Percentiles rank a stretch among this genome's conserved stretches.
These are phyloP conservation scores for Apotomis turbidana DNA, from an alignment of 2,888 invertebrate genomes.

Conservation along the genomic window DNA sequence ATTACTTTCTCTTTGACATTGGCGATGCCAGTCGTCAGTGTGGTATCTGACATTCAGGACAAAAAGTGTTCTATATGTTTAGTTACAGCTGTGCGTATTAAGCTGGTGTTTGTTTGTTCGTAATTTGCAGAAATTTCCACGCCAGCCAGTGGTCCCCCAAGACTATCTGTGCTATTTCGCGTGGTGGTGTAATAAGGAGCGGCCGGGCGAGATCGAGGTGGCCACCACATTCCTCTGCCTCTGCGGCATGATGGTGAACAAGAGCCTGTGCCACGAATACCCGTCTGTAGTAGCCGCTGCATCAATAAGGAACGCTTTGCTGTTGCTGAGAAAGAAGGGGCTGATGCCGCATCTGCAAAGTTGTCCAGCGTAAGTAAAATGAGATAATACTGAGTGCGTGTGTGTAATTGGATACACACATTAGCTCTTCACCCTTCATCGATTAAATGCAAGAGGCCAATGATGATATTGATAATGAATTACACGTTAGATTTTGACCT, in stretches of 20 bases:
- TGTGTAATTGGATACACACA: too few species aligned
- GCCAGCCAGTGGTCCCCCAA: slow-evolving; percentile 64
- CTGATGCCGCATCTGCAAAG: slow-evolving; percentile 50
- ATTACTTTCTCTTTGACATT: too few species aligned
- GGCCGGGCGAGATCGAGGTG: slow-evolving; percentile 61
- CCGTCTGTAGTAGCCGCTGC: slow-evolving; percentile 69
- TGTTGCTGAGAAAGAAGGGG: slow-evolving; percentile 56
- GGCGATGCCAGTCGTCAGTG: too few species aligned
- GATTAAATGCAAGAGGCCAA: too few species aligned
- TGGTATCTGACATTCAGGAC: too few species aligned
- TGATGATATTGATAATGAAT: too few species aligned
- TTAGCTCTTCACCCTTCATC: too few species aligned
- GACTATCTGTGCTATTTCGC: slow-evolving; percentile 68
- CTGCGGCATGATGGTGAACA: slow-evolving; percentile 64
- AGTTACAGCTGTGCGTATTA: too few species aligned
- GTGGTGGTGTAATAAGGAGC: slow-evolving; percentile 61
- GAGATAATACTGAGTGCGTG: too few species aligned
- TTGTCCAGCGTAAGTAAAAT: slow-evolving; percentile 60
- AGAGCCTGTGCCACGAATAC: slow-evolving; percentile 55
- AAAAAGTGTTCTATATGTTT: too few species aligned
- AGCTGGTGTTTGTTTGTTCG: neutral
- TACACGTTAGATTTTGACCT: too few species aligned
- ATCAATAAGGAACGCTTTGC: slow-evolving; percentile 62
- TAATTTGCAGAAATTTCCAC: slow-evolving; percentile 61
- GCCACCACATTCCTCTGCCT: slow-evolving; percentile 69